Percentiles rank a stretch among this genome's conserved stretches.
These are phyloP conservation scores for Enteromius fasciolatus DNA, from an alignment of 2,797 vertebrate species.

Conservation along the genomic window DNA sequence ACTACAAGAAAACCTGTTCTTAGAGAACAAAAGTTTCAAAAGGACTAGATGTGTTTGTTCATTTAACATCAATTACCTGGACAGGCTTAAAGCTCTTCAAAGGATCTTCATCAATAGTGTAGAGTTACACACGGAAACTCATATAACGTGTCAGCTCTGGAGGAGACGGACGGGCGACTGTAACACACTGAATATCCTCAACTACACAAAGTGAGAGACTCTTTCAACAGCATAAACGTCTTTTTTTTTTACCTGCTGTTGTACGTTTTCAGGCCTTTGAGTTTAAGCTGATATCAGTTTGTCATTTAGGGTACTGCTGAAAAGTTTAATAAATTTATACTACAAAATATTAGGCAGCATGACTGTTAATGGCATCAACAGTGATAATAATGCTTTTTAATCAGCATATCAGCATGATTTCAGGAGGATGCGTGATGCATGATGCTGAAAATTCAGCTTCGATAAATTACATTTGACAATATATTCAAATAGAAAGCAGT, in stretches of 20 bases:
- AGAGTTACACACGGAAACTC: background rate
- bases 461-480: background rate
- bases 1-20: background rate
- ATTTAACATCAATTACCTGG: background rate
- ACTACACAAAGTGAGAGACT: background rate
- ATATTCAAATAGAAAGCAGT: background rate
- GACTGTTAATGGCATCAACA: background rate
- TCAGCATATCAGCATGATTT: background rate
- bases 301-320: background rate
- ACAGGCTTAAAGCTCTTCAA: constrained; percentile 1
- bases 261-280: background rate
- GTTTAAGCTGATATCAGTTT: background rate
- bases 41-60: background rate
- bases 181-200: background rate
- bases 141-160: background rate
- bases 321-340: background rate
- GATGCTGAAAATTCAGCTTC: background rate
- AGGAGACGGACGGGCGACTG: background rate
- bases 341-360: background rate
- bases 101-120: constrained; percentile 21
- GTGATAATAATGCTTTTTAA: background rate
- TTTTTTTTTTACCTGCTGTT: background rate
- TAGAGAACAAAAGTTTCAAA: background rate
- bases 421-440: background rate
- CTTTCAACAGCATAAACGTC: background rate